Evolutionary conservation across 2,888 invertebrate species (phyloP), one percentile per base, ranked within the genome.

Genomic region (Yponomeuta sedellus): DNA sequence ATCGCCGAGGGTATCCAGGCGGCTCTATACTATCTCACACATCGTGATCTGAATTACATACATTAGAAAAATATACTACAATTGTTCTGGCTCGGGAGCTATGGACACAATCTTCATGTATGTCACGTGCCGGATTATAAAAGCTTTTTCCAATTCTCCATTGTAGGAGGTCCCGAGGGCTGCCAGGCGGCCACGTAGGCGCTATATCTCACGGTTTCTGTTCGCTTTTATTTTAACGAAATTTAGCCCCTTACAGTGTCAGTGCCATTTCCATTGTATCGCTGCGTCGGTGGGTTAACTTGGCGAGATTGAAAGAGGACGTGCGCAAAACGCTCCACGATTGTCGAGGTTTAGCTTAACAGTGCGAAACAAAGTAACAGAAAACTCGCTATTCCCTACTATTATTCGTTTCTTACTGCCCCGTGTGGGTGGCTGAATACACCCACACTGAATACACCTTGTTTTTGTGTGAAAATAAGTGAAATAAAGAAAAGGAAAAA

Each of bases 141-240:
- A 90, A 91, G 90, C 90, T 88, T 91, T 91, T 91, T 91, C 91
- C 90, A 90, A 91, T 91, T 90, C 90, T 86, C 90, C 83, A 86
- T 86, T 85, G 89, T 84, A 81, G 82, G 77, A 84, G 84, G 82
- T 79, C 83, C 76, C 77, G 81, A 80, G 85, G 81, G 81, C 82
- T 81, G 83, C 75, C 82, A 11, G 80, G 83, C 82, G 85, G 85
- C 89, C 91, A 91, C 91, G 91, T 91, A 88, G 86, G 85, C 83
- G 88, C 89, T 83, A 90, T 91, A 91, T 91, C 90, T 91, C 89
- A 82, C 81, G 81, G 80, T 85, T 84, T 81, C 84, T 82, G 85
- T 85, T 81, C 87, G 86, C 89, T 90, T 89, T 90, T 90, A 90
- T 91, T 91, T 90, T 89, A 90, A 89, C 90, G 86, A 90, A 91